Percentiles rank a stretch among this genome's conserved stretches.
phyloP scores from a whole-genome alignment of 2,888 invertebrate species.

The Limenitis arthemis region DNA sequence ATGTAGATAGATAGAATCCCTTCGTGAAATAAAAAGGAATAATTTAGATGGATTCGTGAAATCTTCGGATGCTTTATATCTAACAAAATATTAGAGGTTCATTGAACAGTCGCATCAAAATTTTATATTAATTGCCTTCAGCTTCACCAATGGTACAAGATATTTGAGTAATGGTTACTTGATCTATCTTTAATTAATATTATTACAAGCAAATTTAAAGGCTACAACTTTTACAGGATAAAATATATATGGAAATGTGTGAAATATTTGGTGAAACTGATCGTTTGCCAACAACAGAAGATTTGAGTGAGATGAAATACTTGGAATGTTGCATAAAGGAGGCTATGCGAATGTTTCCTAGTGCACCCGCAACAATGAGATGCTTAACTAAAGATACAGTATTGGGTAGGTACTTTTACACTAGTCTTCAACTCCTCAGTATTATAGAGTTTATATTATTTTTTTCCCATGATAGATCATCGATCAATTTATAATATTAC shows the following conservation, averaged over 20 bases:
- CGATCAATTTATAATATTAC: not conserved
- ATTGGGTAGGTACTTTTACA: conserved; percentile 2
- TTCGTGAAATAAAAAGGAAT: too few species aligned
- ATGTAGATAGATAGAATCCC: too few species aligned
- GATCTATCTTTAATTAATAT: not conserved
- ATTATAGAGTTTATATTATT: not conserved
- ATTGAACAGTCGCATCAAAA: too few species aligned
- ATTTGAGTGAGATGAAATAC: conserved; percentile 72
- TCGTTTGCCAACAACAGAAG: conserved; percentile 70
- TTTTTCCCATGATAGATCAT: not conserved
- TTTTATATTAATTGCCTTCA: too few species aligned
- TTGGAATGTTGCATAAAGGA: conserved; percentile 79
- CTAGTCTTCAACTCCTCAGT: too few species aligned
- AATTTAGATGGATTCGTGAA: too few species aligned
- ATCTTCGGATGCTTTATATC: too few species aligned
- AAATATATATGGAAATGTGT: conserved; percentile 17
- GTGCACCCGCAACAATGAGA: conserved; percentile 75
- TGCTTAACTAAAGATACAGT: conserved; percentile 65
- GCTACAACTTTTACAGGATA: conserved; percentile 10
- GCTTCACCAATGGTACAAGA: too few species aligned
- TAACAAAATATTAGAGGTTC: too few species aligned
- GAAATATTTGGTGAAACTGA: conserved; percentile 73
- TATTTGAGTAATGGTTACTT: too few species aligned
- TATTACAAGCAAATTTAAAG: not conserved
- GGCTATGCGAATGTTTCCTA: conserved; percentile 74